phyloP scores from a whole-genome alignment of 2,888 invertebrate species.

The Noctua comes region DNA sequence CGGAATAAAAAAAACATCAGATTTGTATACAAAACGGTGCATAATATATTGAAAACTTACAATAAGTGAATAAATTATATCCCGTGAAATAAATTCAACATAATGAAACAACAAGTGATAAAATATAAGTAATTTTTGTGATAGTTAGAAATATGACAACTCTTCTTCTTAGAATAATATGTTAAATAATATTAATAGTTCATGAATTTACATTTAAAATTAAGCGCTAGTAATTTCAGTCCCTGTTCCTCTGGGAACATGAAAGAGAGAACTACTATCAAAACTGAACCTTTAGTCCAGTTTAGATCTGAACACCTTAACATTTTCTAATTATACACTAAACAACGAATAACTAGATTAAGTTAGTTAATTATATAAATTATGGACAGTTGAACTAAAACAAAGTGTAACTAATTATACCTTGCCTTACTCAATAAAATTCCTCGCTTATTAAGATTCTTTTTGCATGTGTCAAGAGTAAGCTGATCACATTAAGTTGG shows the following conservation, averaged over 20 bases:
- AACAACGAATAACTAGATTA: conserved; percentile 27
- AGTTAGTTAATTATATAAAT: conserved; percentile 30
- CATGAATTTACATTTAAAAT: conserved; percentile 15
- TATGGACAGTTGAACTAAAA: conserved; percentile 22
- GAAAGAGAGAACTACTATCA: not conserved
- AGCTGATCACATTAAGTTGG: not conserved
- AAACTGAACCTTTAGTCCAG: not conserved
- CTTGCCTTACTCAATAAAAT: not conserved
- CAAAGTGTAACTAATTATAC: not conserved
- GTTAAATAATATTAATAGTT: conserved; percentile 22
- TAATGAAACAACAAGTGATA: conserved; percentile 45
- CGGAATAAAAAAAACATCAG: conserved; percentile 42
- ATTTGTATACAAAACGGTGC: conserved; percentile 43
- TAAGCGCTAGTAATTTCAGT: conserved; percentile 6
- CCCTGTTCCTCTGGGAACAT: not conserved
- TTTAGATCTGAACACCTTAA: conserved; percentile 7
- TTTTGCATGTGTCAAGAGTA: not conserved
- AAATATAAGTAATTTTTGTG: conserved; percentile 49
- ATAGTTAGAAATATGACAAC: conserved; percentile 49
- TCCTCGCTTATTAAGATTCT: conserved; percentile 12
- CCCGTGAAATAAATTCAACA: conserved; percentile 50
- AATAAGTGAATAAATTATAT: conserved; percentile 43
- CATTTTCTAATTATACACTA: conserved; percentile 9
- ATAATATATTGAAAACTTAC: conserved; percentile 35
- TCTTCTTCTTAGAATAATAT: conserved; percentile 13